A percentile compares a stretch with the other conserved stretches of the same genome.
Evolutionary conservation across 2,888 invertebrate species (phyloP).

Genomic region (Epinotia bilunana): DNA sequence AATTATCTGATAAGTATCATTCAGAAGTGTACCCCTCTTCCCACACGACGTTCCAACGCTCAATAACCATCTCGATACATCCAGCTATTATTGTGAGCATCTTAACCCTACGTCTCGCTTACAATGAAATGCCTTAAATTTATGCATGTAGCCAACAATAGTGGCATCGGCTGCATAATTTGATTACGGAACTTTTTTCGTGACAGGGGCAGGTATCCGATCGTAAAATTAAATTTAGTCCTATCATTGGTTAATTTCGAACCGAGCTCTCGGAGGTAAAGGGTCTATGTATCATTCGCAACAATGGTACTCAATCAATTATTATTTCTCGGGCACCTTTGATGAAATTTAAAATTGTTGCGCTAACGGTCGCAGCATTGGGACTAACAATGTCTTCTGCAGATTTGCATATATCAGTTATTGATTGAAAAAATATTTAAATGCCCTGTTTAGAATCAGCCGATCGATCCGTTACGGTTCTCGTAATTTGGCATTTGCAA

Average conservation of each 20-base stretch:
- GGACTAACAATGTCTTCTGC: constrained; percentile 70
- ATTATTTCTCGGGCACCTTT: constrained; percentile 82
- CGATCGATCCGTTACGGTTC: constrained; percentile 80
- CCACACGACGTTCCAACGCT: constrained; percentile 79
- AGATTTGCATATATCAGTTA: constrained; percentile 82
- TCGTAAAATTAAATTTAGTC: constrained; percentile 83
- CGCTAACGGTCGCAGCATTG: constrained; percentile 81
- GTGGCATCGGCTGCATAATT: constrained; percentile 82
- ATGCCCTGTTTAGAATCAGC: constrained; percentile 73
- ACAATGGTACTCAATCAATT: constrained; percentile 80
- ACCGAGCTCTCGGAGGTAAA: constrained; percentile 70
- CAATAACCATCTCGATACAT: constrained; percentile 75
- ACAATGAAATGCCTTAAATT: constrained; percentile 79
- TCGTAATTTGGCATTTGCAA: constrained; percentile 67
- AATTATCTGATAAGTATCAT: constrained; percentile 83
- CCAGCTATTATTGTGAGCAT: constrained; percentile 71
- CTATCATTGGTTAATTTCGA: constrained; percentile 83
- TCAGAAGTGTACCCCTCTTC: constrained; percentile 77
- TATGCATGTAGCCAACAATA: constrained; percentile 80
- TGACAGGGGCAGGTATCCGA: constrained; percentile 78
- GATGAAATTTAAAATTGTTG: constrained; percentile 80
- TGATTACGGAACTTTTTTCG: constrained; percentile 81
- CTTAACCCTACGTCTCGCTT: constrained; percentile 74
- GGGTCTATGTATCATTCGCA: constrained; percentile 75
- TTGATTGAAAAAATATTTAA: constrained; percentile 84